These are phyloP conservation scores for Fratercula arctica DNA, from an alignment of 2,797 vertebrate genomes.

Conservation along the genomic window DNA sequence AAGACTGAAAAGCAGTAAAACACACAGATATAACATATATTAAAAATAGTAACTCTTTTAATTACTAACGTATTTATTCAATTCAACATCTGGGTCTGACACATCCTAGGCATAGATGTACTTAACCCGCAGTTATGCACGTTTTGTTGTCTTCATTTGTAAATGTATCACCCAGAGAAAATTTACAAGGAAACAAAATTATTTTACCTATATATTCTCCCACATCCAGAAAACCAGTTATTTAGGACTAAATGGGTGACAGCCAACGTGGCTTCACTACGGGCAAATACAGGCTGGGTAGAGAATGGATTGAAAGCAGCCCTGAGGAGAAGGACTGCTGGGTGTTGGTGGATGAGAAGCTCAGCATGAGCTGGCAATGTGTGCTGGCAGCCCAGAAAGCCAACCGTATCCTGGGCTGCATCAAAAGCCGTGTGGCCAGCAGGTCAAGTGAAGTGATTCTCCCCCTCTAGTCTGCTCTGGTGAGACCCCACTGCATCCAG, in stretches of 20 bases:
- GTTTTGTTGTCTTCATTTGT: not conserved
- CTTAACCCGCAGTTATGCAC: not conserved
- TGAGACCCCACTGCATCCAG: no score
- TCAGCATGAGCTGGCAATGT: no score
- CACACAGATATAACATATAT: not conserved
- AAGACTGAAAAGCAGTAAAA: not conserved
- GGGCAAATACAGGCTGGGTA: not conserved
- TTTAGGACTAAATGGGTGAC: not conserved
- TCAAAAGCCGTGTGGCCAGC: no score
- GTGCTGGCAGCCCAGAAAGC: no score
- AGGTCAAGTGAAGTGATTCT: no score
- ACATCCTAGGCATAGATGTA: not conserved
- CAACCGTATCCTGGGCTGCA: no score
- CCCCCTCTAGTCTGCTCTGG: no score
- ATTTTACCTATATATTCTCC: not conserved
- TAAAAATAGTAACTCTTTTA: not conserved
- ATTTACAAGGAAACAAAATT: not conserved
- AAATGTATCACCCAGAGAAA: not conserved
- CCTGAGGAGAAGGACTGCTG: no score
- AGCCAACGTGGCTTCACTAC: not conserved
- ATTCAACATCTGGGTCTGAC: not conserved
- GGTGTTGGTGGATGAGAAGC: no score
- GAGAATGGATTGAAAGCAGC: no score
- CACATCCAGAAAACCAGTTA: not conserved
- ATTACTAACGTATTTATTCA: not conserved